Evolutionary conservation across 2,797 vertebrate genomes (phyloP), one percentile per base, ranked within the genome.

Genomic region (Paramormyrops hopkinsi): DNA sequence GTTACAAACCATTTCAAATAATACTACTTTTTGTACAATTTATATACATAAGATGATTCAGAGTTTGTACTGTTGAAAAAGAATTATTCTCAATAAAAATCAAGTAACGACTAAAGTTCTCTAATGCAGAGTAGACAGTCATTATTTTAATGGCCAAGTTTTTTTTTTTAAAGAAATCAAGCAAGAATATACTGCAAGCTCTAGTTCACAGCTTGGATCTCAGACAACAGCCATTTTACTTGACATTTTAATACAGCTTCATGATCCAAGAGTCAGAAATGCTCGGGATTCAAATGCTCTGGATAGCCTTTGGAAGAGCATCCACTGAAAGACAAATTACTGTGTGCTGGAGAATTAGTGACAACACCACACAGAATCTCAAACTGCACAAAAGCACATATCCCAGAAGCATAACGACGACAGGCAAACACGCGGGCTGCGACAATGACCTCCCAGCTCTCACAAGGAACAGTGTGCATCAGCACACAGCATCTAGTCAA

Each of bases 41-140:
- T 79, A 79, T 79, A 79, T 79, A 19, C 73, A 79, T n/a, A 41
- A 79, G 73, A 79, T n/a, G 65, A 73, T 73, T 73, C 65, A 73
- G 65, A 73, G 12, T 73, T 73, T 73, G 65, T 37, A 73, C 65
- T 73, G 65, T 6, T 46, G 73, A 79, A 79, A 79, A 79, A 44
- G 6, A 44, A 79, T 79, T 79, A 79, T 46, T 44, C n/a, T 79
- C 65, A 37, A 73, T 73, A 73, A 73, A 73, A 44, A 79, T 79
- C 37, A 79, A 46, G 37, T 79, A 79, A 79, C 17, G 2, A 79
- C 73, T 44, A 79, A 79, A 44, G 41, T 29, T 85, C 50, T 53
- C n/a, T 46, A 85, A 85, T 50, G 44, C n/a, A 85, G 25, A 85
- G 83, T 50, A 79, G 73, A 79, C 73, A 25, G 44, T 51, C 22